Percentiles rank a stretch among this genome's conserved stretches.
Conservation (phyloP, 2,113 vertebrate species). For the Hemiprocne comata region DNA sequence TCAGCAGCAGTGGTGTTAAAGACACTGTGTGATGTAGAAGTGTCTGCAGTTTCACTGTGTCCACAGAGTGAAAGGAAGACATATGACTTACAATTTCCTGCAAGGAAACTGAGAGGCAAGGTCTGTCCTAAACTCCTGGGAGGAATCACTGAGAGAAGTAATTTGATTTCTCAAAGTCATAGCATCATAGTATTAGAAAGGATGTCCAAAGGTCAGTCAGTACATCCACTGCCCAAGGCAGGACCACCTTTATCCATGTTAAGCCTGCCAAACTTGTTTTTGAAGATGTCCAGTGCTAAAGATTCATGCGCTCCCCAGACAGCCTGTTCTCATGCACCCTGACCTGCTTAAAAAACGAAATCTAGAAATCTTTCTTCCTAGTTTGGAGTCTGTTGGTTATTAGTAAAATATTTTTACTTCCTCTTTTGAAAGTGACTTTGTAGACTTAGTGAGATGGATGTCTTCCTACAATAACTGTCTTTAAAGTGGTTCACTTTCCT, state of each 20-base stretch:
- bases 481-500: not conserved
- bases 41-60: not conserved
- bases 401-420: not conserved
- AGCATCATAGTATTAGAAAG: not conserved
- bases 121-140: not conserved
- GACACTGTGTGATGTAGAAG: not conserved
- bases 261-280: not conserved
- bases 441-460: not conserved
- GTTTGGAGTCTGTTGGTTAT: not conserved
- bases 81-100: constrained; percentile 29
- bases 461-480: not conserved
- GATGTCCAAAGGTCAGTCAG: not conserved
- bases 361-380: not conserved
- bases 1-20: not conserved
- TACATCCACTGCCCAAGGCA: not conserved
- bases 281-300: not conserved
- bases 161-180: constrained; percentile 7
- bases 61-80: constrained; percentile 7
- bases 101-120: not conserved
- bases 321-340: not conserved
- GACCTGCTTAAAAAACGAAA: not conserved
- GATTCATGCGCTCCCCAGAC: not conserved
- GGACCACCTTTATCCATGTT: not conserved
- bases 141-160: not conserved
- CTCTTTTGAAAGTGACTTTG: not conserved